phyloP scores from a whole-genome alignment of 2,797 vertebrate genomes.

The Oreochromis grahami region DNA sequence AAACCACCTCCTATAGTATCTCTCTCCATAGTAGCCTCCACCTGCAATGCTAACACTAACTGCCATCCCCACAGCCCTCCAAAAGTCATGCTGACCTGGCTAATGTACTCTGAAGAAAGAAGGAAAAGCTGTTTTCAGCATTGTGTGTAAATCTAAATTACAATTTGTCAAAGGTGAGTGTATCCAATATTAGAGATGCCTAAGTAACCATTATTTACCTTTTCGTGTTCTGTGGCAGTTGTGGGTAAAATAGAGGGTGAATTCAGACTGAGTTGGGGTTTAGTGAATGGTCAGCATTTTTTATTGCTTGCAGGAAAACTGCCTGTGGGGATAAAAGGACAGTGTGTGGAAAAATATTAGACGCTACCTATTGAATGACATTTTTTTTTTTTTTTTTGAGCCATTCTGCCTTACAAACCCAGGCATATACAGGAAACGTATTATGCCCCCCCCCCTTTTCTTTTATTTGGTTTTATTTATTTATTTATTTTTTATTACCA shows the following conservation, averaged over 20 bases:
- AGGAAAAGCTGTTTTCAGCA: not conserved
- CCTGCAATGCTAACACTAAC: not conserved
- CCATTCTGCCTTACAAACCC: not conserved
- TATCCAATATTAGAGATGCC: not conserved
- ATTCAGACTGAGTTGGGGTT: not conserved
- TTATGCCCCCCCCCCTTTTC: not conserved
- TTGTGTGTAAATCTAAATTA: conserved; percentile 9
- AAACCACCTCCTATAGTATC: not conserved
- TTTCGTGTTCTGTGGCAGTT: not conserved
- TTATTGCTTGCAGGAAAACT: conserved; percentile 1
- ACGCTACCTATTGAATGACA: conserved; percentile 20
- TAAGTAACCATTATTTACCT: not conserved
- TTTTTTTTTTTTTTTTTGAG: not conserved
- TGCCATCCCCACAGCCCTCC: not conserved
- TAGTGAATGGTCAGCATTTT: conserved; percentile 12
- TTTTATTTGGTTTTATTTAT: not conserved
- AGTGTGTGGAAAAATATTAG: conserved; percentile 7
- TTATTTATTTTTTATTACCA: conserved; percentile 3
- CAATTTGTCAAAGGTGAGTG: conserved; percentile 25
- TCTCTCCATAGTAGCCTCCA: not conserved
- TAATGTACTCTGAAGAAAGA: not conserved
- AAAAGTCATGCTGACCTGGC: not conserved
- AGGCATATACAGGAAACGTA: not conserved
- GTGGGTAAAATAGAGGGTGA: not conserved
- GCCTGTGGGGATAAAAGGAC: not conserved